Evolutionary conservation across 2,113 vertebrate species (phyloP).

Genomic region (Coptodon bakossiorum): DNA sequence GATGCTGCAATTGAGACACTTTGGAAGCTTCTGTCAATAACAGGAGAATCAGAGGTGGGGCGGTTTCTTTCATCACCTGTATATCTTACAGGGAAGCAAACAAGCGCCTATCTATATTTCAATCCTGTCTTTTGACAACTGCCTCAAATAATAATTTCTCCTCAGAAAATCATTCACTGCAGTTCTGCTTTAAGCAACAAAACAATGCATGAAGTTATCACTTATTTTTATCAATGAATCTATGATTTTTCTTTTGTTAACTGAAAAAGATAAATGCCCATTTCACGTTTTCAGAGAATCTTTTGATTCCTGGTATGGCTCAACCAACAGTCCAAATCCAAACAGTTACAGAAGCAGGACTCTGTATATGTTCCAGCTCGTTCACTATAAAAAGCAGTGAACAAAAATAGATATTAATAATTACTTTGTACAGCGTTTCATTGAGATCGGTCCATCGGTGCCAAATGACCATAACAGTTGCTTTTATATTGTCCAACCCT

Average conservation of each 20-base stretch:
- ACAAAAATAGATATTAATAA: neutral
- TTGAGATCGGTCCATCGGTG: neutral
- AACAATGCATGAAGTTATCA: neutral
- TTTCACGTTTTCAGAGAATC: neutral
- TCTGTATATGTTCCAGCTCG: neutral
- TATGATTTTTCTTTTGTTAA: neutral
- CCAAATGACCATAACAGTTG: neutral
- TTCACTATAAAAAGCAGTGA: neutral
- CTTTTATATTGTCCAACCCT: neutral
- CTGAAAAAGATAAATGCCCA: neutral
- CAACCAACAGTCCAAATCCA: neutral
- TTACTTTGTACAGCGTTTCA: rapidly evolving
- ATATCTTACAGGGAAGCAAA: neutral
- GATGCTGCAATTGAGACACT: neutral
- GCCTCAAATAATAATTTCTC: neutral
- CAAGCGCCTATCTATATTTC: neutral
- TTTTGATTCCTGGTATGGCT: neutral
- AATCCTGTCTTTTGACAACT: neutral
- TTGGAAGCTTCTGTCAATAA: neutral
- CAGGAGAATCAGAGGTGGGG: neutral
- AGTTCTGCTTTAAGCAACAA: neutral
- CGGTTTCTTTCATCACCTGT: neutral
- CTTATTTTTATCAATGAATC: neutral
- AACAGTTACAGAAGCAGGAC: neutral
- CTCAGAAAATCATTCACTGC: neutral